phyloP scores from a whole-genome alignment of 2,888 invertebrate genomes.

The Patella ulyssiponensis region DNA sequence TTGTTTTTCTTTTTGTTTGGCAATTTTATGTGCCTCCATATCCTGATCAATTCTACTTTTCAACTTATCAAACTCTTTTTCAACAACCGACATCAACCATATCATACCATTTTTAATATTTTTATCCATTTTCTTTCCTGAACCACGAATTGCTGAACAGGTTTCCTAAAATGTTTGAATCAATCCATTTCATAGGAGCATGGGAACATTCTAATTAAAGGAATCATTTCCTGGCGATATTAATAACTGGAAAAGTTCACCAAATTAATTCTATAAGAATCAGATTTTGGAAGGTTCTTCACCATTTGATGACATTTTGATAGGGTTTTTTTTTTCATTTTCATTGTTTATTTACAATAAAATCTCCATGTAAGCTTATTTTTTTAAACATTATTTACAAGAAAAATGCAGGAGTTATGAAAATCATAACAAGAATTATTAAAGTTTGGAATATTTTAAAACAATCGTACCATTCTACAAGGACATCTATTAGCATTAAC shows the following conservation, averaged over 20 bases:
- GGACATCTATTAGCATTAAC: slow-evolving; percentile 86
- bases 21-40: slow-evolving; percentile 67
- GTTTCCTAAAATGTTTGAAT: slow-evolving; percentile 73
- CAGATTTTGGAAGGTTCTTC: too few species aligned
- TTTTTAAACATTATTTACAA: background rate
- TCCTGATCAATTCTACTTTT: slow-evolving; percentile 79
- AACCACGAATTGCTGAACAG: slow-evolving; percentile 71
- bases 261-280: too few species aligned
- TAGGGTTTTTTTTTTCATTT: too few species aligned
- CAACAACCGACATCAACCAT: slow-evolving; percentile 82
- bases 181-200: too few species aligned
- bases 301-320: too few species aligned
- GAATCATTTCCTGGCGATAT: too few species aligned
- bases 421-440: background rate
- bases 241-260: too few species aligned
- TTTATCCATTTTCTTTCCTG: slow-evolving; percentile 78
- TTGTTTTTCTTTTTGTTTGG: slow-evolving; percentile 73
- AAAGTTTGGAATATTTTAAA: background rate
- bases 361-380: background rate
- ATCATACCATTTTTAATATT: slow-evolving; percentile 75
- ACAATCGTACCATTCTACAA: slow-evolving; percentile 78
- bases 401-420: background rate
- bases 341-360: background rate
- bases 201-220: too few species aligned
- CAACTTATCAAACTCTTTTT: slow-evolving; percentile 78